These are phyloP conservation scores for Leptopilina myrica DNA, from an alignment of 2,888 invertebrate species.

Conservation along the genomic window DNA sequence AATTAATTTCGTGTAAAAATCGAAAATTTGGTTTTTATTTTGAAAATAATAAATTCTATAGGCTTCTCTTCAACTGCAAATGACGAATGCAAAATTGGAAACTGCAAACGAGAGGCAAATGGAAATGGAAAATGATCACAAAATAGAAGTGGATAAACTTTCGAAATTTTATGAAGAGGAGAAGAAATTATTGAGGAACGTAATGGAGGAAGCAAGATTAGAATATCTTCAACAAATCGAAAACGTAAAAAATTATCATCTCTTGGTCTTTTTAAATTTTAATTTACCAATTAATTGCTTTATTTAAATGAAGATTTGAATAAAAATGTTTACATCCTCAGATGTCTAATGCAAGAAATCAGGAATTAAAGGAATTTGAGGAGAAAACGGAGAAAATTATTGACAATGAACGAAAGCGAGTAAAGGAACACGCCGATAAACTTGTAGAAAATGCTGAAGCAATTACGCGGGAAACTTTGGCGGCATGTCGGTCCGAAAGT, in stretches of 20 bases:
- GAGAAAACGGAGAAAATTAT: slow-evolving; percentile 60
- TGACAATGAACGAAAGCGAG: slow-evolving; percentile 66
- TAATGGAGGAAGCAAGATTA: slow-evolving; percentile 59
- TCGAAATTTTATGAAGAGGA: slow-evolving; percentile 58
- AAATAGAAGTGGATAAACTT: slow-evolving; percentile 57
- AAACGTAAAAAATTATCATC: slow-evolving; percentile 54
- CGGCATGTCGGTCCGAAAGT: slow-evolving; percentile 68
- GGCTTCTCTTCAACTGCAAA: slow-evolving; percentile 59
- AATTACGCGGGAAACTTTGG: slow-evolving; percentile 66
- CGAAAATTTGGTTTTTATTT: not conserved
- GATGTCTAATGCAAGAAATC: slow-evolving; percentile 63
- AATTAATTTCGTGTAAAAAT: not conserved
- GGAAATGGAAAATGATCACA: slow-evolving; percentile 54
- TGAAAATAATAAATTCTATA: slow-evolving; percentile 42
- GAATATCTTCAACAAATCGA: slow-evolving; percentile 64
- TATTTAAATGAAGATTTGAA: not conserved
- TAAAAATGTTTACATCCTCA: slow-evolving; percentile 42
- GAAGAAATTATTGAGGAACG: slow-evolving; percentile 55
- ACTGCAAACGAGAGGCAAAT: slow-evolving; percentile 54
- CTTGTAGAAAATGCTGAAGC: slow-evolving; percentile 68
- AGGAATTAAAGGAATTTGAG: slow-evolving; percentile 63
- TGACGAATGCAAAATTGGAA: slow-evolving; percentile 59
- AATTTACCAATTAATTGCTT: too few relatives aligned
- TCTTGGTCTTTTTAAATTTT: too few relatives aligned
- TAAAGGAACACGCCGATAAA: slow-evolving; percentile 64